Evolutionary conservation across 2,888 invertebrate species (phyloP), one percentile per base, ranked within the genome.

Genomic region (Oithona nana): DNA sequence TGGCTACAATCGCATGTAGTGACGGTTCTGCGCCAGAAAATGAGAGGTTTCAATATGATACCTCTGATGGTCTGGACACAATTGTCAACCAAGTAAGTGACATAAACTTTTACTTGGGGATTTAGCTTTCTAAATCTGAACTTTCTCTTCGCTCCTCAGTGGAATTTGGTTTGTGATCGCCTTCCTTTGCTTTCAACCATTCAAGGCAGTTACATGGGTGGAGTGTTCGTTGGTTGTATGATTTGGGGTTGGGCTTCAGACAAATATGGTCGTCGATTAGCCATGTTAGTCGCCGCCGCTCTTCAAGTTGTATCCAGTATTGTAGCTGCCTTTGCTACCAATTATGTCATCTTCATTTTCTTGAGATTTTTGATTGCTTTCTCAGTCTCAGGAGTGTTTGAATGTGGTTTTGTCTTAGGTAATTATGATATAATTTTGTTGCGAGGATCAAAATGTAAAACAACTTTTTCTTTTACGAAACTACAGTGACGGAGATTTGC

Each of bases 271-370:
- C 39, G 59, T 20, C 28, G 65, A 26, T 65, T 65, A 28, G 65
- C 66, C 22, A 63, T 65, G 28, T 50, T 67, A 20, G 28, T 65
- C 39, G 66, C 67, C 16, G 31, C 66, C 3, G 66, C 67, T 49
- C 64, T 66, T 22, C 65, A 67, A 49, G 57, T 66, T 11, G 54
- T 68, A 49, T 64, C 66, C 22, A 64, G 65, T 4, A 50, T 68
- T 24, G 61, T 57, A 8, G 58, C 64, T 26, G 59, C 65, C 49
- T 68, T 68, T 64, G 55, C 63, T 24, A 28, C 28, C 16, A 63
- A 65, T 57, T 68, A 66, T 57, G 49, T 61, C 28, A 48, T 64
- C 57, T 68, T 68, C 61, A 64, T 68, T 28, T 20, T 64, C 30
- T 61, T 68, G 28, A 63, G 68, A 22, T 64, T 65, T 29, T 29